Evolutionary conservation across 2,113 vertebrate genomes (phyloP).

Genomic region (Nothocercus julius): DNA sequence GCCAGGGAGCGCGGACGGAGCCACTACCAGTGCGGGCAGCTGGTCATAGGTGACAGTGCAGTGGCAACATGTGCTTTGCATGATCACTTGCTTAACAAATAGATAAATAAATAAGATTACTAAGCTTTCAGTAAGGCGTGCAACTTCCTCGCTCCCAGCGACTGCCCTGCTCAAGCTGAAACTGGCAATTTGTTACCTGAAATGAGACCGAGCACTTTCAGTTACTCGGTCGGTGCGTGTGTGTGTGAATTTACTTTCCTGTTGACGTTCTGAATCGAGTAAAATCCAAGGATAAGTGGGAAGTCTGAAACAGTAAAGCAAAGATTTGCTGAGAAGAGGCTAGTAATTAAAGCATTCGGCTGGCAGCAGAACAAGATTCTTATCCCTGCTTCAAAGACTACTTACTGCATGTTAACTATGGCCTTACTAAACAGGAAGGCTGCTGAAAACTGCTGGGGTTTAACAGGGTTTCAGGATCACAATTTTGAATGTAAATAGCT

Average conservation of each 20-base stretch:
- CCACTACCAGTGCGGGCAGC: rapidly evolving
- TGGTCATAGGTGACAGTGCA: too few relatives aligned
- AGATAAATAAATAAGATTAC: background rate
- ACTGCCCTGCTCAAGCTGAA: background rate
- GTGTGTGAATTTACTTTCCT: rapidly evolving
- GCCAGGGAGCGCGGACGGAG: background rate
- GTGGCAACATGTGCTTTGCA: rapidly evolving
- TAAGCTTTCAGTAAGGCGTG: background rate
- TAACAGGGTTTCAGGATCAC: background rate
- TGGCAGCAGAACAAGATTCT: background rate
- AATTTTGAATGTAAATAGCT: background rate
- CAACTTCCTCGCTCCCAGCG: background rate
- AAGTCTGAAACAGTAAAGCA: background rate
- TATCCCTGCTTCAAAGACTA: background rate
- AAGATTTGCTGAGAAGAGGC: background rate
- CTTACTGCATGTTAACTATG: background rate
- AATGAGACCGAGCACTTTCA: background rate
- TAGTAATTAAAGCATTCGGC: background rate
- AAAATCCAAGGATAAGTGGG: rapidly evolving
- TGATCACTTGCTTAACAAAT: background rate
- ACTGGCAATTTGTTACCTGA: background rate
- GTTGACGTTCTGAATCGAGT: background rate
- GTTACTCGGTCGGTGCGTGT: rapidly evolving
- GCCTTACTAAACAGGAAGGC: background rate
- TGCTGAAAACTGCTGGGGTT: background rate